Conservation (phyloP, 2,888 invertebrate genomes). For the Drosophila multiciliata region DNA sequence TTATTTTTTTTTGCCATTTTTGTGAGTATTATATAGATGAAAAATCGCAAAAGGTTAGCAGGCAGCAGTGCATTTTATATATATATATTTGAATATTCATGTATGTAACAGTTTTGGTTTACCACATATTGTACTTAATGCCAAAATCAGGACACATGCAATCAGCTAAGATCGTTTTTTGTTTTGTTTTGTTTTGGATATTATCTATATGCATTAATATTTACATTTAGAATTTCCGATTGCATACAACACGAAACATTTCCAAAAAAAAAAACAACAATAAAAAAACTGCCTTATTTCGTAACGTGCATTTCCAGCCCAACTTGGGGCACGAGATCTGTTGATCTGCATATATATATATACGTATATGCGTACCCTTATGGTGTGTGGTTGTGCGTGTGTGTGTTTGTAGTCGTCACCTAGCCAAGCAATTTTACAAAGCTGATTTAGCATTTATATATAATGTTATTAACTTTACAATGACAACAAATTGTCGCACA, state of each 20-base stretch:
- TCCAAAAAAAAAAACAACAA: constrained; percentile 19
- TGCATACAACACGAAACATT: constrained; percentile 25
- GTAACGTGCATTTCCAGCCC: constrained; percentile 19
- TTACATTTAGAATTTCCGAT: constrained; percentile 6
- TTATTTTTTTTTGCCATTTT: constrained; percentile 39
- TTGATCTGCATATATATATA: constrained; percentile 17
- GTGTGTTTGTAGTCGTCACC: constrained; percentile 34
- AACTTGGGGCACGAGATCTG: constrained; percentile 17
- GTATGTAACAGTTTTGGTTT: constrained; percentile 17
- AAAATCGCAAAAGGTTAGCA: constrained; percentile 63
- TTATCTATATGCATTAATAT: constrained; percentile 3
- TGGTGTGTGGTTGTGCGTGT: constrained; percentile 29
- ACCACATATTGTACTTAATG: constrained; percentile 60
- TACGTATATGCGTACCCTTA: constrained; percentile 10
- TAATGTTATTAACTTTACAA: constrained; percentile 49
- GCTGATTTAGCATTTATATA: constrained; percentile 67
- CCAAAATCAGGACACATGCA: constrained; percentile 42
- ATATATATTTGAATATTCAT: constrained; percentile 6
- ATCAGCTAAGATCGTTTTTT: constrained; percentile 18
- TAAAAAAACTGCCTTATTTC: constrained; percentile 50
- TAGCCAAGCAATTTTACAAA: constrained; percentile 62
- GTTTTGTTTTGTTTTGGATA: not conserved
- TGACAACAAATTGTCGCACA: constrained; percentile 67
- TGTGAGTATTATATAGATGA: constrained; percentile 75
- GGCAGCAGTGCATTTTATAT: constrained; percentile 16